Evolutionary conservation across 2,113 vertebrate genomes (phyloP).

Genomic region (Sapayoa aenigma): DNA sequence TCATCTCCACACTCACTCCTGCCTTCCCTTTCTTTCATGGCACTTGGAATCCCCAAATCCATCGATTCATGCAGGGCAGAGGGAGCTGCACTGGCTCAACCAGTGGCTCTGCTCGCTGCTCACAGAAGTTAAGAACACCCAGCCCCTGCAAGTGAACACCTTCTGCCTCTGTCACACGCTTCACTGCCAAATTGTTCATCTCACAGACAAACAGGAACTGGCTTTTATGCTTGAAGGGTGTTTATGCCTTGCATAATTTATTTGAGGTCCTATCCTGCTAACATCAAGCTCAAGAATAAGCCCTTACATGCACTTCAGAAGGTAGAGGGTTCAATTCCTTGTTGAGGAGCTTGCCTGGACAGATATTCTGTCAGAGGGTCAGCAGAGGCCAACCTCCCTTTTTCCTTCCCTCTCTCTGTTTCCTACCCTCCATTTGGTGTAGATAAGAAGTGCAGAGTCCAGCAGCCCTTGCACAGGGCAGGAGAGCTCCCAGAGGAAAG

Average conservation of each 20-base stretch:
- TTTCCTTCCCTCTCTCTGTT: not conserved
- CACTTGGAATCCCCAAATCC: not conserved
- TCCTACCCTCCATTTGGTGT: not conserved
- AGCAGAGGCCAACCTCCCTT: not conserved
- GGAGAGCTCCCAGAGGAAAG: not conserved
- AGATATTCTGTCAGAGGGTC: not conserved
- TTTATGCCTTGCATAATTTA: conserved; percentile 21
- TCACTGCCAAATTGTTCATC: not conserved
- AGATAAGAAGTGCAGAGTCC: not conserved
- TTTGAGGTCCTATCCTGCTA: not conserved
- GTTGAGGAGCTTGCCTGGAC: not conserved
- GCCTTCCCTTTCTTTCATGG: not conserved
- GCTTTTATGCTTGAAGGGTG: conserved; percentile 13
- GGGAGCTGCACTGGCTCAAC: not conserved
- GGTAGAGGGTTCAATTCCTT: not conserved
- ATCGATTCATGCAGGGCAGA: not conserved
- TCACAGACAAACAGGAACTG: conserved; percentile 14
- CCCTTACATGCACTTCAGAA: not conserved
- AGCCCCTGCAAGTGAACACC: not conserved
- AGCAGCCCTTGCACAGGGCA: not conserved
- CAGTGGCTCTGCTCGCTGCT: not conserved
- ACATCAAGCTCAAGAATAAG: not conserved
- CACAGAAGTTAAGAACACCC: not conserved
- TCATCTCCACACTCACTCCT: not conserved
- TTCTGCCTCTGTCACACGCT: not conserved